Evolutionary conservation across 1,140 invertebrate genomes (phyloP).

Genomic region (Euwallacea fornicatus): DNA sequence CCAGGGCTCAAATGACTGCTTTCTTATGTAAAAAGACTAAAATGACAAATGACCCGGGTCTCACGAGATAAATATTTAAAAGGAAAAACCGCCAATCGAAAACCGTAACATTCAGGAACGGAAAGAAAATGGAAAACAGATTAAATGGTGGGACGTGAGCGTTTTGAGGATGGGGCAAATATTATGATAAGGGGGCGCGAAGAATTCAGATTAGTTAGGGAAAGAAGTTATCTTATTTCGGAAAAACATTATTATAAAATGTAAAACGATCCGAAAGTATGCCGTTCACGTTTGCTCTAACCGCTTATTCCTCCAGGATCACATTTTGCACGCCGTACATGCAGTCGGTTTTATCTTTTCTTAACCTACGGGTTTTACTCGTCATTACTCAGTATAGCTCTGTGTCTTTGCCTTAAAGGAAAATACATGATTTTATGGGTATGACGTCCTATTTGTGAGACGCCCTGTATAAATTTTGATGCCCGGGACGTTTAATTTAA

Average conservation of each 20-base stretch:
- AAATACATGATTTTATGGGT: too few species aligned
- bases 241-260: conserved; percentile 45
- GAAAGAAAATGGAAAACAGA: conserved; percentile 47
- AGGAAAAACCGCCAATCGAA: conserved; percentile 24
- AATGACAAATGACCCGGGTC: conserved; percentile 1
- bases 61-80: conserved; percentile 9
- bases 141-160: conserved; percentile 46
- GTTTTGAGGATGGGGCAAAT: conserved; percentile 44
- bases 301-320: conserved; percentile 34
- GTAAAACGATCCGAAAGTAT: conserved; percentile 34
- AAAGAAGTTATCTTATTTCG: conserved; percentile 46
- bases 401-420: neutral
- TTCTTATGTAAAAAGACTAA: too few species aligned
- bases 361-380: conserved; percentile 22
- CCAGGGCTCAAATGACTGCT: too few species aligned
- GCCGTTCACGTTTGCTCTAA: conserved; percentile 37
- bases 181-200: conserved; percentile 43
- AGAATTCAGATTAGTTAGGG: conserved; percentile 43
- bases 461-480: too few species aligned
- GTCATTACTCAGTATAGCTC: neutral
- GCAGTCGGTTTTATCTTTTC: conserved; percentile 31
- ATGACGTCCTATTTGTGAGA: too few species aligned
- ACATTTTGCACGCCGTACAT: conserved; percentile 36
- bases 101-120: conserved; percentile 17
- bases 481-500: too few species aligned